Percentiles rank a stretch among this genome's conserved stretches.
These are phyloP conservation scores for Melitaea athalia DNA, from an alignment of 2,888 invertebrate species.

Conservation along the genomic window DNA sequence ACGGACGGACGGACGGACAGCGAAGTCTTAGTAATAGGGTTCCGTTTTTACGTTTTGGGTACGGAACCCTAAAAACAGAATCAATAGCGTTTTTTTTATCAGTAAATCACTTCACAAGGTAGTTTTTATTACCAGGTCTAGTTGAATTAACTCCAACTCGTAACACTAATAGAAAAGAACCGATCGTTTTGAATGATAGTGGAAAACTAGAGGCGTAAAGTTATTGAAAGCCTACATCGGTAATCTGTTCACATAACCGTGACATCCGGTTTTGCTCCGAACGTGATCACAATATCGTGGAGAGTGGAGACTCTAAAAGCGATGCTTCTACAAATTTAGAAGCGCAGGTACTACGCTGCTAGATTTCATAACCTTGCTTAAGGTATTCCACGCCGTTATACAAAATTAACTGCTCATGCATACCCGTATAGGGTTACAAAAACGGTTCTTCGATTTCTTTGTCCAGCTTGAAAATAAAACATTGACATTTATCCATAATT, in stretches of 20 bases:
- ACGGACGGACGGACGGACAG: too few relatives aligned
- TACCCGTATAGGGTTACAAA: slow-evolving; percentile 43
- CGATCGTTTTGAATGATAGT: slow-evolving; percentile 60
- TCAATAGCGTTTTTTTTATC: not conserved
- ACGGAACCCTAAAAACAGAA: too few relatives aligned
- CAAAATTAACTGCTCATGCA: slow-evolving; percentile 55
- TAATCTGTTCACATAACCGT: slow-evolving; percentile 69
- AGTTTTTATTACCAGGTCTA: not conserved
- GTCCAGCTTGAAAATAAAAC: not conserved
- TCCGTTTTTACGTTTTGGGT: too few relatives aligned
- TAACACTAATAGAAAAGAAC: slow-evolving; percentile 47
- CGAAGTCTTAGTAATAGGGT: too few relatives aligned
- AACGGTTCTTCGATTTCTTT: slow-evolving; percentile 23
- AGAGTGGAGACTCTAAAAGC: slow-evolving; percentile 52
- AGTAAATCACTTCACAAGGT: not conserved
- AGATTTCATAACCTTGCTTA: slow-evolving; percentile 60
- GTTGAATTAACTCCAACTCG: not conserved
- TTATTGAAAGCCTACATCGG: slow-evolving; percentile 57
- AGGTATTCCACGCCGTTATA: slow-evolving; percentile 69
- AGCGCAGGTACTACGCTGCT: slow-evolving; percentile 51
- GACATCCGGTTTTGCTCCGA: slow-evolving; percentile 72
- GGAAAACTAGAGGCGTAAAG: slow-evolving; percentile 61
- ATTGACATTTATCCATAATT: not conserved
- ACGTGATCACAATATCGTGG: slow-evolving; percentile 66
- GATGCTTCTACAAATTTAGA: slow-evolving; percentile 57